These are phyloP conservation scores for Harpegnathos saltator DNA, from an alignment of 1,140 invertebrate species.

Conservation along the genomic window DNA sequence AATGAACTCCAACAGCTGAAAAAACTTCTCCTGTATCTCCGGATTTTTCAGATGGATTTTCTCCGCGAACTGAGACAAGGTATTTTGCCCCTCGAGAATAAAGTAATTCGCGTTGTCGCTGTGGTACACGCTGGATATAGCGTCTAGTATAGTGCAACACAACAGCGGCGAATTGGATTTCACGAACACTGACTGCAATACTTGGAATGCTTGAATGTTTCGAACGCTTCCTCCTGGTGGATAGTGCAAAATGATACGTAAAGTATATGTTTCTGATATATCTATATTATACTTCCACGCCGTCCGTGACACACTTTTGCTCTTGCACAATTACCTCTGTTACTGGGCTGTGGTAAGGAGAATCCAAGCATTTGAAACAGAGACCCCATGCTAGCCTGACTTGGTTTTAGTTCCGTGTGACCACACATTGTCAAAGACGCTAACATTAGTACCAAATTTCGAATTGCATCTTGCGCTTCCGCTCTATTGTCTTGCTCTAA, in stretches of 20 bases:
- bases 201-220: conserved; percentile 98
- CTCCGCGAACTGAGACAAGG: conserved; percentile 97
- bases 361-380: conserved; percentile 98
- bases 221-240: conserved; percentile 90
- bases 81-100: conserved; percentile 98
- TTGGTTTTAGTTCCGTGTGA: conserved; percentile 94
- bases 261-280: not conserved
- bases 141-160: conserved; percentile 96
- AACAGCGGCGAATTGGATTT: conserved; percentile 94
- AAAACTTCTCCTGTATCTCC: conserved; percentile 98
- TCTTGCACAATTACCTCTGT: conserved; percentile 89
- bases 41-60: conserved; percentile 95
- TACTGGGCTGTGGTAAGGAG: conserved; percentile 94
- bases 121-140: conserved; percentile 98
- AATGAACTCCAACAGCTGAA: conserved; percentile 97
- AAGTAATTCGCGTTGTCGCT: conserved; percentile 99
- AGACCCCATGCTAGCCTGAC: conserved; percentile 93
- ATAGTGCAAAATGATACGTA: conserved; percentile 4
- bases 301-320: not conserved
- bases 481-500: conserved; percentile 91
- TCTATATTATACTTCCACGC: conserved; percentile 2
- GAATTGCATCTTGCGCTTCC: conserved; percentile 94
- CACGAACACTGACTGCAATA: conserved; percentile 96
- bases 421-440: conserved; percentile 97
- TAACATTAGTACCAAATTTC: conserved; percentile 96